Evolutionary conservation across 2,113 vertebrate species (phyloP).

Genomic region (Amblyopsis rosae): DNA sequence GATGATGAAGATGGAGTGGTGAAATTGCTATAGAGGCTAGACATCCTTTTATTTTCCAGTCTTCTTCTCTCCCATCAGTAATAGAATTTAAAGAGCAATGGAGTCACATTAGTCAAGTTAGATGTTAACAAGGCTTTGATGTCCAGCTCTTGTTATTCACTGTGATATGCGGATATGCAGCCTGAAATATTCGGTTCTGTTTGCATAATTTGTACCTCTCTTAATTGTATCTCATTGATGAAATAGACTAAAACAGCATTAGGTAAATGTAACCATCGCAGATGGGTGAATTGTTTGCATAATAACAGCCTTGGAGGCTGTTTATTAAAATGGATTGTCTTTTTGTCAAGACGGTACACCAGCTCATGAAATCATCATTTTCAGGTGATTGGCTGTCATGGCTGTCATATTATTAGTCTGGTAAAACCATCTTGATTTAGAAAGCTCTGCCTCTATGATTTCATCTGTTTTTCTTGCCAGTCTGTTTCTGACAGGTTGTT

Average conservation of each 20-base stretch:
- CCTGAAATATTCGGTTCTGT: conserved; percentile 17
- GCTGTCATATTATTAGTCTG: no score
- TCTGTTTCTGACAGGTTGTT: no score
- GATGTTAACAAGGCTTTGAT: conserved; percentile 49
- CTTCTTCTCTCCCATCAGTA: conserved; percentile 38
- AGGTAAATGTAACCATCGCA: neutral
- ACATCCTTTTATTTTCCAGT: conserved; percentile 51
- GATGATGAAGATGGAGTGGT: neutral
- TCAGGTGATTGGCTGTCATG: no score
- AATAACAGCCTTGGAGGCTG: neutral
- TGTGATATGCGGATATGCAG: neutral
- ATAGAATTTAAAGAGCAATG: conserved; percentile 12
- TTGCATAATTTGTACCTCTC: conserved; percentile 25
- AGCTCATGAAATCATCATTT: neutral
- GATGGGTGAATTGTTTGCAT: neutral
- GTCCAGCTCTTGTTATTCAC: conserved; percentile 25
- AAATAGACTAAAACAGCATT: neutral
- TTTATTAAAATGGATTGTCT: neutral
- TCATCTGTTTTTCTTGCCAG: no score
- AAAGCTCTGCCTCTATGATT: no score
- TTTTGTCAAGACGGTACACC: neutral
- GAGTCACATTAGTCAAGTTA: conserved; percentile 52
- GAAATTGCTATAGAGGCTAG: conserved; percentile 1
- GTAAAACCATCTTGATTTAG: no score
- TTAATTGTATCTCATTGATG: conserved; percentile 2